Evolutionary conservation across 2,888 invertebrate genomes (phyloP).

Genomic region (Geotrupes spiniger): DNA sequence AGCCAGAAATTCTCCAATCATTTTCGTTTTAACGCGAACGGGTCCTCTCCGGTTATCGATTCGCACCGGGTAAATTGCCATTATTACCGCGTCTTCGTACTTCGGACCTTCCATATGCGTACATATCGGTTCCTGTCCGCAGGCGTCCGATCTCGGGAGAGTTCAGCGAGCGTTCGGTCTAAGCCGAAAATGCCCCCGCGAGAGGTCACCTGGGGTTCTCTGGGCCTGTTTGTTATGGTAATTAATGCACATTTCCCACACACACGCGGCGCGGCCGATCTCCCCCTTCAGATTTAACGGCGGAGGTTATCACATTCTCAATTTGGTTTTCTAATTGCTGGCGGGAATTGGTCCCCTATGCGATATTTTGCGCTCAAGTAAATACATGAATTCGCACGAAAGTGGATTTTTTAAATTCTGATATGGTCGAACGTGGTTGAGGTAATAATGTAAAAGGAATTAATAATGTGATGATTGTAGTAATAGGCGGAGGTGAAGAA

Average conservation of each 20-base stretch:
- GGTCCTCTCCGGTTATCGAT: no score
- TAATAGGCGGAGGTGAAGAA: no score
- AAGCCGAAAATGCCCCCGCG: conserved; percentile 29
- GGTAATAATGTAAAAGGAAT: no score
- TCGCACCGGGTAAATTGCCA: conserved; percentile 4
- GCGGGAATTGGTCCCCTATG: conserved; percentile 17
- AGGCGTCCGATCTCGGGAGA: conserved; percentile 32
- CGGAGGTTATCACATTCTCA: conserved; percentile 35
- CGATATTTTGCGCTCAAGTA: no score
- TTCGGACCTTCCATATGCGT: conserved; percentile 18
- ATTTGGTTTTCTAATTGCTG: conserved; percentile 36
- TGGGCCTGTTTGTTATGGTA: conserved; percentile 38
- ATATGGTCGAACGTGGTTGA: no score
- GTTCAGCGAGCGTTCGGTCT: conserved; percentile 28
- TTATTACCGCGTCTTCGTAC: conserved; percentile 19
- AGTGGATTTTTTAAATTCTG: no score
- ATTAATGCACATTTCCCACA: conserved; percentile 39
- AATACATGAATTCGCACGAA: no score
- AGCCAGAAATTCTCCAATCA: no score
- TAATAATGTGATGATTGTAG: no score
- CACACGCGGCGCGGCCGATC: conserved; percentile 26
- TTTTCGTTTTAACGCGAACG: no score
- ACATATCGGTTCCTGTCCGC: conserved; percentile 23
- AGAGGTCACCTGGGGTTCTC: conserved; percentile 29
- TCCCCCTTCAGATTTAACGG: conserved; percentile 29